Base-by-base conservation (phyloP, 1,140 invertebrate genomes). In the Ylistrum balloti region DNA sequence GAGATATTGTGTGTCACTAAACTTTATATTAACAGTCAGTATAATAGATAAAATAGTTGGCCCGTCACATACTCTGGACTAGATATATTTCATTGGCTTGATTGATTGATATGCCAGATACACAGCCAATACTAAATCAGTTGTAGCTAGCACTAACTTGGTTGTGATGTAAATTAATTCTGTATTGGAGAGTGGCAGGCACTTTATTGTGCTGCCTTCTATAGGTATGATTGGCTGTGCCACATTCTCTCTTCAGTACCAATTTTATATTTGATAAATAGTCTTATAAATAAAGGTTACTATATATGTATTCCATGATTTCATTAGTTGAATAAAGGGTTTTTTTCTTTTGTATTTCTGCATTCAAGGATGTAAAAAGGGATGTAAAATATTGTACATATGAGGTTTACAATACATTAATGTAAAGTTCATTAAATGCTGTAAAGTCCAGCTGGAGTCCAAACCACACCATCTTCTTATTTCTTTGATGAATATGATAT, bases 101-200 rank as follows among this genome's bases (percentile, higher is more conserved):
- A 74, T 74, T n/a, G 56, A 74, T 74, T 74, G 56, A 74, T n/a
- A 28, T 74, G 22, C 0, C 56, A 17, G 22, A 28, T 74, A 74
- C 56, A n/a, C 22, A 48, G 56, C 56, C 22, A 74, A 74, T 28
- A 74, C 56, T 74, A 74, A 74, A 74, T 74, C 56, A 28, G 56
- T 28, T 1, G 56, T 1, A 74, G 0, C 56, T 7, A 9, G 22
- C 56, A n/a, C 56, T 74, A 28, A 74, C n/a, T 74, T 56, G 9
- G 22, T 56, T 56, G 45, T 11, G 22, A 56, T 38, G 20, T 74
- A 28, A n/a, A 74, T 74, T 74, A 74, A 74, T 74, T 74, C 56
- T 28, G 17, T 28, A 28, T 74, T 28, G 1, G 56, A 28, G 1
- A 1, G 56, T n/a, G 56, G 56, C 22, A 74, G 56, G 17, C 56